Conservation (phyloP, 2,113 vertebrate species). For the Megaceryle torquata region DNA sequence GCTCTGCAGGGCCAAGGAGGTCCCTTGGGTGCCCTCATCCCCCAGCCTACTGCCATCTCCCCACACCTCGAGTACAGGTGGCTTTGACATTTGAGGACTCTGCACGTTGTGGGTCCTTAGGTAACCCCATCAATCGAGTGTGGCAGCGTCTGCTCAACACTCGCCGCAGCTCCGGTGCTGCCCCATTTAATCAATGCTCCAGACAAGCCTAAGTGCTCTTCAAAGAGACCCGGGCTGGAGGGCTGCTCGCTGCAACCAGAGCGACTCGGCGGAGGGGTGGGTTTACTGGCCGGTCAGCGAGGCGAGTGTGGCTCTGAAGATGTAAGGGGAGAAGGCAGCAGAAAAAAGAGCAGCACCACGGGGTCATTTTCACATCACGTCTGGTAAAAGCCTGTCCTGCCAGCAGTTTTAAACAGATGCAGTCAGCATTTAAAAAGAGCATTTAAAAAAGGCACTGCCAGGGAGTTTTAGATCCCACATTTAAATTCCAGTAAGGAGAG, state of each 20-base stretch:
- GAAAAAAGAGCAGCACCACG: not conserved
- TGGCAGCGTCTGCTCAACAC: not conserved
- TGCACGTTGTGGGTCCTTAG: not conserved
- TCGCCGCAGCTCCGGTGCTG: not conserved
- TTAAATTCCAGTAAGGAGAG: not conserved
- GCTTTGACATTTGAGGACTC: not conserved
- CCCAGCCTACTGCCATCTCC: not conserved
- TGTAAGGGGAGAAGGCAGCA: slow-evolving; percentile 18
- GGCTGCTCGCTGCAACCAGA: not conserved
- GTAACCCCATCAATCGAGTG: not conserved
- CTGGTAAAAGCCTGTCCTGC: slow-evolving; percentile 16
- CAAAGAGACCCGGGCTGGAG: not conserved
- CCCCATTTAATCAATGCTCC: not conserved
- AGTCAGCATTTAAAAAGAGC: slow-evolving; percentile 6
- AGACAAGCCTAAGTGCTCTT: slow-evolving; percentile 6
- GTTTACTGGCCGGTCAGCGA: not conserved
- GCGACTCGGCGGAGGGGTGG: not conserved
- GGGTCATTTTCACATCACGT: not conserved
- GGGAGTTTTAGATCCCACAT: not conserved
- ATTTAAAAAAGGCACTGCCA: not conserved
- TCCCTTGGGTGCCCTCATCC: not conserved
- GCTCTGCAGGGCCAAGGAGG: not conserved
- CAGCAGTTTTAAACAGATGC: not conserved
- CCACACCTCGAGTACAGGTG: not conserved
- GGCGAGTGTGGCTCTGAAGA: not conserved